Base-by-base conservation (phyloP, 2,113 vertebrate genomes). In the Bos taurus region DNA sequence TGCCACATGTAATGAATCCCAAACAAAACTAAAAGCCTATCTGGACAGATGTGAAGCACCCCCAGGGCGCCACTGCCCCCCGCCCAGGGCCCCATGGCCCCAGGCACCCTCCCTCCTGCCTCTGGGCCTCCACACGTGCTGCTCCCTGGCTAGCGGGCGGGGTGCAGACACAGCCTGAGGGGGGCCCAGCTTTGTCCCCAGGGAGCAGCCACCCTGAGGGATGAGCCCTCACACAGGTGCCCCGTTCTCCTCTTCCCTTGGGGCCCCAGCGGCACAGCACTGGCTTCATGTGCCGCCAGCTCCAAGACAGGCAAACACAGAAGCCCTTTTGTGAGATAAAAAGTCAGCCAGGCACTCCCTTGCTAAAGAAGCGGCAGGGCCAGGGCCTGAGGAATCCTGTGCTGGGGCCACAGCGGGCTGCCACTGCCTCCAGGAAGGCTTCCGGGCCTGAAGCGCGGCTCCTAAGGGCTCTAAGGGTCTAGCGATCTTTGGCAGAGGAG, bases 181-280 rank as follows among this genome's bases (percentile, higher is more conserved):
- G 8, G n/a, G 12, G n/a, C 48, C 92, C 1, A 0, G 0, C 36
- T 48, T 74, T 0, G 0, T 26, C 14, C 28, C 28, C 57, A 56
- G n/a, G 43, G n/a, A 64, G 57, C 25, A 48, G 91, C 40, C 40
- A 14, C 40, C n/a, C n/a, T 13, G 3, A 48, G 6, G 25, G 48
- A 43, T 2, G 4, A 16, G 43, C 17, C 43, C 3, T 25, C 25
- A 1, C 11, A 50, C 0, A 3, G 4, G 50, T 9, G 0, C 48
- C 48, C 15, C 0, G 1, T 9, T 1, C 25, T 11, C 15, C 89
- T 48, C 40, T 67, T 19, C 33, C 50, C 33, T 1, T 2, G 17
- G 80, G 33, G n/a, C 19, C 33, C 74, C 28, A 25, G 1, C 0
- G 1, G 23, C 87, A 36, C n/a, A 8, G 14, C 0, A 5, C 16